These are phyloP conservation scores for Chiloscyllium punctatum DNA, from an alignment of 2,797 vertebrate genomes.

Conservation along the genomic window DNA sequence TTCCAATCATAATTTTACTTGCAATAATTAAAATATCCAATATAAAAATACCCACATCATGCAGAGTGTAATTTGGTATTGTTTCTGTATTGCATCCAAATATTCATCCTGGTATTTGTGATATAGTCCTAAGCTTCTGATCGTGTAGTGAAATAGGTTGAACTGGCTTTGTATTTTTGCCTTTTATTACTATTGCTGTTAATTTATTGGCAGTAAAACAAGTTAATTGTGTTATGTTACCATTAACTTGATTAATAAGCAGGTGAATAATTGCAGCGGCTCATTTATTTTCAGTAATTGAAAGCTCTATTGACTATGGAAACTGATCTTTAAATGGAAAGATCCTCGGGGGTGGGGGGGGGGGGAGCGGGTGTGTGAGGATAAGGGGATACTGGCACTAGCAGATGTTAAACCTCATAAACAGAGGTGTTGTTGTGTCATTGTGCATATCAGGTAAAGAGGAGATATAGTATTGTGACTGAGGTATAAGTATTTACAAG, in stretches of 20 bases:
- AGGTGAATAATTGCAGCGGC: not conserved
- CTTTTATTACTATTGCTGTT: not conserved
- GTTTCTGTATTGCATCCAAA: not conserved
- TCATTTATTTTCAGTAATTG: not conserved
- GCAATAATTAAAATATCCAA: not conserved
- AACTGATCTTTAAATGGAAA: not conserved
- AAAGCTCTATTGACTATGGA: not conserved
- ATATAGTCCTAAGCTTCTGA: not conserved
- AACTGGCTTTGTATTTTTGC: not conserved
- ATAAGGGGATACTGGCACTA: no score
- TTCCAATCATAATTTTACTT: not conserved
- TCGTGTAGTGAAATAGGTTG: not conserved
- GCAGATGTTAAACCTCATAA: not conserved
- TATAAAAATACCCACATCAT: no score
- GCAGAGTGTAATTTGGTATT: not conserved
- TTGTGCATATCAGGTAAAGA: not conserved
- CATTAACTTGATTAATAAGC: constrained; percentile 20
- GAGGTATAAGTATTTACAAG: not conserved
- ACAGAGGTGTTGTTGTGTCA: not conserved
- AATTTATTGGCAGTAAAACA: not conserved
- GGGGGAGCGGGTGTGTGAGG: no score
- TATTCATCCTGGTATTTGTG: not conserved
- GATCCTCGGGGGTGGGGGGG: no score
- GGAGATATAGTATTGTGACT: not conserved
- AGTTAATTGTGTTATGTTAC: not conserved